Evolutionary conservation across 2,797 vertebrate species (phyloP).

Genomic region (Leuciscus waleckii): DNA sequence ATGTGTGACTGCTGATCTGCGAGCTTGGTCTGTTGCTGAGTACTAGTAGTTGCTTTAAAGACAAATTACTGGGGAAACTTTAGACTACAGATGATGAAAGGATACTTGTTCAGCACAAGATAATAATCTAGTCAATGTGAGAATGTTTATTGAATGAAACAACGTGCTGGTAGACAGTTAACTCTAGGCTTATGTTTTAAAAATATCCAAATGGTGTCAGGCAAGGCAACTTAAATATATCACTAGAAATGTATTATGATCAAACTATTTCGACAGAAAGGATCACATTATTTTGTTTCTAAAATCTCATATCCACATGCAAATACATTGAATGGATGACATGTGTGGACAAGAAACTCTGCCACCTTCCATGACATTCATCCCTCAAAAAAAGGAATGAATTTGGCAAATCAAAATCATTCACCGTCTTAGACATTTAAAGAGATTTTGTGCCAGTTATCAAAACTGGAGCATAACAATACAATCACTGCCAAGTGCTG

Average conservation of each 20-base stretch:
- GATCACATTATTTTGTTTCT: neutral
- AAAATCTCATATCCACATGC: neutral
- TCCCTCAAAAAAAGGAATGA: neutral
- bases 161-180: neutral
- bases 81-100: neutral
- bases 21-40: neutral
- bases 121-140: too few species aligned
- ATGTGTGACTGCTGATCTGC: neutral
- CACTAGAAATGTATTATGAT: neutral
- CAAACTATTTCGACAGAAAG: neutral
- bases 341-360: slow-evolving; percentile 1
- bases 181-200: neutral
- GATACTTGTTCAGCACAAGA: neutral
- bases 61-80: neutral
- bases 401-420: neutral
- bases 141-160: neutral
- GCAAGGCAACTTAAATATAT: neutral
- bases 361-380: neutral
- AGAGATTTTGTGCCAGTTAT: neutral
- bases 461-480: neutral
- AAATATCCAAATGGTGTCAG: neutral
- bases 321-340: neutral
- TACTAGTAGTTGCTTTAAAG: neutral
- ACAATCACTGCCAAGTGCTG: neutral
- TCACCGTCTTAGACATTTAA: neutral